Evolutionary conservation across 2,888 invertebrate species (phyloP), one percentile per base, ranked within the genome.

Genomic region (Prostheceraeus crozeri): DNA sequence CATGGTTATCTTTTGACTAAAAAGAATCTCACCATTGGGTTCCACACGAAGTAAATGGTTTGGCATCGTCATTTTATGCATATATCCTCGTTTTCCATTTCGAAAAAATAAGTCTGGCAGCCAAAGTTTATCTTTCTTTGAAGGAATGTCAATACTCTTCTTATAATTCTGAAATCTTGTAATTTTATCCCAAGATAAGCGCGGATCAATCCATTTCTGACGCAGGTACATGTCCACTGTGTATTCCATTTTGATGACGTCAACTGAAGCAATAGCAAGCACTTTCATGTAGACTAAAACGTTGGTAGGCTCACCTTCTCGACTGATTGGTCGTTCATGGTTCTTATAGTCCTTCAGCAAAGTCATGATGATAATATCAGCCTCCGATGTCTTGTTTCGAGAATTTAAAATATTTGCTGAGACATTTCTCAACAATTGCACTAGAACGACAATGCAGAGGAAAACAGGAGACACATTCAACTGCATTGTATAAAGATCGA

Each of bases 1-100:
- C 61, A 61, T 61, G 30, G 61, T 61, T 10, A 61, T 62, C 19
- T 61, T 61, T 35, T 61, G 61, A 25, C 59, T 61, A 36, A 53
- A 62, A 1, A 61, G 30, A 62, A 61, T 36, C 16, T 35, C 48
- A 4, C 61, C 61, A 19, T 52, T 30, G 4, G 60, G 60, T 25
- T 53, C 16, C 10, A 61, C 33, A 11, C 61, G 27, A 11, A 61
- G 21, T 3, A 61, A 40, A 51, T 62, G 62, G 25, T 61, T 61
- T 1, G 60, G 60, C 23, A 21, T 21, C 1, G 61, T 62, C 61
- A 61, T 61, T 27, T 28, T 27, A 33, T 61, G 61, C n/a, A 61
- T 23, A 31, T 51, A 62, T 8, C 61, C 61, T 10, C 53, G 53
- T 45, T 61, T 61, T 3, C 61, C 61, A 33, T 61, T 61, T 6